Evolutionary conservation across 2,113 vertebrate species (phyloP), one percentile per base, ranked within the genome.

Genomic region (Sebastes fasciatus): DNA sequence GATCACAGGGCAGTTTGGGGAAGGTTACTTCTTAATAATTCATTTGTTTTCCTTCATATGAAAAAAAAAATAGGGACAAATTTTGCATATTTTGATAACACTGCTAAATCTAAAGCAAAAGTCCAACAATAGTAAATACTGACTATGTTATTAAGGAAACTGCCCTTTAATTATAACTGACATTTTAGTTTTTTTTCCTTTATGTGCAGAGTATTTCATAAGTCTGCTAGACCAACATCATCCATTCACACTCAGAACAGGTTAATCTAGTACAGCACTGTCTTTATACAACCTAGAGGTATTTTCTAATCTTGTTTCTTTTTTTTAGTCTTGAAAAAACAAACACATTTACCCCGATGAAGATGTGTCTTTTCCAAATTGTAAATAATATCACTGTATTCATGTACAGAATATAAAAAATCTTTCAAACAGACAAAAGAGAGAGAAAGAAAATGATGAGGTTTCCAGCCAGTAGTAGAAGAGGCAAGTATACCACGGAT

Each of bases 101-200:
- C 91, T 91, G 92, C 86, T 93, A 93, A 92, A 92, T 77, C 89
- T 93, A 94, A 95, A 94, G 81, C 61, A 89, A 94, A 91, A 87
- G 61, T 89, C 74, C 75, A 89, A 85, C 88, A 86, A 92, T 86
- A 85, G 86, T 88, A 91, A 95, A 95, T 94, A 93, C 92, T 92
- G 91, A 93, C 83, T 92, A 92, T 90, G 34, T 34, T 34, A 92
- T 87, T 91, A 74, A 88, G 51, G 89, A 92, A 93, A 93, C 84
- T 75, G 87, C 86, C 74, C 77, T 87, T 87, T 83, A 78, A 85
- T 87, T 70, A 88, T 81, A 81, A 78, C 58, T 78, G 72, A 91
- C 73, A 85, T 81, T 80, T 91, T 69, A 81, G 63, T 80, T 75
- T 77, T 75, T 69, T 80, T 80, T 84, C 64, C 63, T 81, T 75